Conservation (phyloP, 2,797 vertebrate genomes). For the Silurus lanzhouensis region DNA sequence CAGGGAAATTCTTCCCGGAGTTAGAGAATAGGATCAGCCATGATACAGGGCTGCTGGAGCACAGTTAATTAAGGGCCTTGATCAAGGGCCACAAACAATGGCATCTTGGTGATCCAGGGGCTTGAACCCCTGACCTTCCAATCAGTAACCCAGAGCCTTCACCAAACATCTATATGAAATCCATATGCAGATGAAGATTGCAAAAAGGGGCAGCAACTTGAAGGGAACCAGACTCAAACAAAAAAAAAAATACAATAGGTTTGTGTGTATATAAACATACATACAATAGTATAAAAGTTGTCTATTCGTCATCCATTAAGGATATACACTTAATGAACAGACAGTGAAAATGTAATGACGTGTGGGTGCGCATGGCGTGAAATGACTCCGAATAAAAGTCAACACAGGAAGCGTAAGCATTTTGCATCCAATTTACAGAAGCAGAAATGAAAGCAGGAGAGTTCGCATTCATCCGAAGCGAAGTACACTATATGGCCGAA, state of each 20-base stretch:
- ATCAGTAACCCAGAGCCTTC: too few species aligned
- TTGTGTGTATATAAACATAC: background rate
- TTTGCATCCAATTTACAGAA: background rate
- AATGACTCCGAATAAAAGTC: background rate
- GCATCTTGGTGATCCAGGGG: too few species aligned
- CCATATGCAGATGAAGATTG: background rate
- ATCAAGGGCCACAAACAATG: too few species aligned
- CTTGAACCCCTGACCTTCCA: too few species aligned
- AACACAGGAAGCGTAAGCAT: background rate
- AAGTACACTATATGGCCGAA: too few species aligned
- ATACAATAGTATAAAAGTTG: background rate
- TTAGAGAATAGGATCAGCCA: too few species aligned
- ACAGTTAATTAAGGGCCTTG: too few species aligned
- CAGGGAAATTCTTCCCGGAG: too few species aligned
- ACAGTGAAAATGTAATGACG: background rate
- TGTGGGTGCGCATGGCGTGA: background rate
- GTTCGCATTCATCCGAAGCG: background rate
- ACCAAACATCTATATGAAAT: background rate
- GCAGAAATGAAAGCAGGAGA: background rate
- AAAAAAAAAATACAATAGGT: background rate
- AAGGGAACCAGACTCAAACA: background rate
- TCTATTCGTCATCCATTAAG: background rate
- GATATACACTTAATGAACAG: background rate
- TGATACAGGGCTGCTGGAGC: too few species aligned
- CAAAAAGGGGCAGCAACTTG: background rate